Base-by-base conservation (phyloP, 2,113 vertebrate genomes). In the Limanda limanda region DNA sequence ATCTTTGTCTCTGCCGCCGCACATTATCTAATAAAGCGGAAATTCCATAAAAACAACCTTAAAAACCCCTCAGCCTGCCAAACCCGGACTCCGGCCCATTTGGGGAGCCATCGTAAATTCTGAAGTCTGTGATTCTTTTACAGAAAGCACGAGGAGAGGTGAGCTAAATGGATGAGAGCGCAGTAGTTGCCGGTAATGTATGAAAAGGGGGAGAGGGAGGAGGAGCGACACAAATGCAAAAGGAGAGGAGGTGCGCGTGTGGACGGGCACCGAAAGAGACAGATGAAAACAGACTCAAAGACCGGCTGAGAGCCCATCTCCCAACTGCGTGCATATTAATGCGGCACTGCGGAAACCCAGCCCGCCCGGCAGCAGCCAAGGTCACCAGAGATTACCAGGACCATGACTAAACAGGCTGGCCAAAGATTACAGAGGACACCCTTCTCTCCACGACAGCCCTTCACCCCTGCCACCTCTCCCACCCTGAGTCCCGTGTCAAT, bases 371-470 rank as follows among this genome's bases (percentile, higher is more conserved):
- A 61, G 76, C 89, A 65, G 78, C 86, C 92, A 92, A 92, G 91
- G 92, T 93, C 91, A 83, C 68, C 80, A 60, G 63, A 89, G 91
- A 93, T 92, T 90, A 92, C 90, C 73, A 84, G 81, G 58, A 86
- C 89, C 86, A 86, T 89, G 92, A 91, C 91, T 88, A 86, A 89
- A 88, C 76, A 74, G 64, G 66, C 67, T 47, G 68, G 63, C 76
- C 83, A 24, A 27, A 37, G 51, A 86, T 86, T 88, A 91, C 67
- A 0, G 3, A 81, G 71, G 54, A 45, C 51, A 24, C 57, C 64
- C 75, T 52, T 25, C 55, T 57, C 79, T 66, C 40, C 42, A 6
- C 63, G 21, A 61, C 52, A 62, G 67, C 37, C 55, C 40, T 25
- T 69, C 56, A 56, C 76, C 69, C 68, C 24, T 1, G 0, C 20